A percentile compares a stretch with the other conserved stretches of the same genome.
Conservation (phyloP, 2,113 vertebrate genomes). For the Sebastes schlegelii region DNA sequence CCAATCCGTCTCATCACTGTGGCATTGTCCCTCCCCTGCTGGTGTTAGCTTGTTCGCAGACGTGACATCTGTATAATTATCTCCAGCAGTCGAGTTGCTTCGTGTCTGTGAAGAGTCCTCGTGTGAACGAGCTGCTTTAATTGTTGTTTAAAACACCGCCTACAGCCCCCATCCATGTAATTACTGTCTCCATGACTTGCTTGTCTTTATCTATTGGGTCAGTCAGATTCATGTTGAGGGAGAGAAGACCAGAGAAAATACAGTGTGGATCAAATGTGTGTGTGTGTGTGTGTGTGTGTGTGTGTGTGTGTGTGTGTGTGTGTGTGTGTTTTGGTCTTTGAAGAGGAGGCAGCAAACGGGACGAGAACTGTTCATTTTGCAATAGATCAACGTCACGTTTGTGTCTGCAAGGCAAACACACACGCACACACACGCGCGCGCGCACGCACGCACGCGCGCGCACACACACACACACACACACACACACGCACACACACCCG, state of each 20-base stretch:
- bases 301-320: not conserved
- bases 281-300: not conserved
- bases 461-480: not conserved
- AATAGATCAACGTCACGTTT: constrained; percentile 8
- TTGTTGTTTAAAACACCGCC: constrained; percentile 54
- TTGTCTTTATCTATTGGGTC: constrained; percentile 17
- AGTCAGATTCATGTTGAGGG: not conserved
- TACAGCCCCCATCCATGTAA: constrained; percentile 31
- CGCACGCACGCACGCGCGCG: not conserved
- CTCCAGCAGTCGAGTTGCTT: not conserved
- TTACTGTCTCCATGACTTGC: constrained; percentile 33
- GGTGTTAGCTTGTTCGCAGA: not conserved
- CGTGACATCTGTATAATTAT: constrained; percentile 24
- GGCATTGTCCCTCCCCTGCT: not conserved
- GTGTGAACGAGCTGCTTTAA: constrained; percentile 26
- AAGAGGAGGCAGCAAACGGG: not conserved
- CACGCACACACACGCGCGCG: not conserved
- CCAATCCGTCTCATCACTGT: too few relatives aligned
- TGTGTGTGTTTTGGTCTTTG: constrained; percentile 24
- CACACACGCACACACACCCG: not conserved
- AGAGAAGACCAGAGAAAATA: too few relatives aligned
- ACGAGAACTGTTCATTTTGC: not conserved
- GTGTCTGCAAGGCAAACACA: constrained; percentile 5
- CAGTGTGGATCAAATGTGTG: too few relatives aligned
- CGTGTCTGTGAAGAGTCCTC: not conserved